Percentiles rank a stretch among this genome's conserved stretches.
These are phyloP conservation scores for Rhincodon typus DNA, from an alignment of 2,797 vertebrate species.

Conservation along the genomic window DNA sequence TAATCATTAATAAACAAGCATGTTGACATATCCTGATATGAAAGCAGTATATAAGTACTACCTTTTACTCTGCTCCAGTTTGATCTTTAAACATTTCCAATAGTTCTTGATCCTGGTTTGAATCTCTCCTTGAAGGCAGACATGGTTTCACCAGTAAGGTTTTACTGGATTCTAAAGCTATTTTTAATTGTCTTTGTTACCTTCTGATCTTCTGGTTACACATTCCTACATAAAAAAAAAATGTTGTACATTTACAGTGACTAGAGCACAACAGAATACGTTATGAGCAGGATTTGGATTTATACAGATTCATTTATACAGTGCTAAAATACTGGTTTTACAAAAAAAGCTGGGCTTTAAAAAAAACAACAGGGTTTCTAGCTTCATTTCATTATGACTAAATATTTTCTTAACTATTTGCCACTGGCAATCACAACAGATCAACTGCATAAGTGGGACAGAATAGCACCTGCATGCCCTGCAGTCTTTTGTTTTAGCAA, in stretches of 20 bases:
- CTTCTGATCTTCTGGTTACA: background rate
- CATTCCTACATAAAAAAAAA: background rate
- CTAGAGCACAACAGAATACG: background rate
- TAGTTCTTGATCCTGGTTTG: background rate
- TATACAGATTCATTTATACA: background rate
- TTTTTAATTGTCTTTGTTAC: background rate
- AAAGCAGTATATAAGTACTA: background rate
- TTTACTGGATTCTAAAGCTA: background rate
- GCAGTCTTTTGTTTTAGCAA: constrained; percentile 30
- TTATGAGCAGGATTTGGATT: background rate
- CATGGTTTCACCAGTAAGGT: background rate
- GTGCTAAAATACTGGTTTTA: background rate
- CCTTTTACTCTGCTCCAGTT: background rate
- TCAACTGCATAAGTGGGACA: constrained; percentile 18
- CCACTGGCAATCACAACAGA: constrained; percentile 22
- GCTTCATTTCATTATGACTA: background rate
- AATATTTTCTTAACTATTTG: constrained; percentile 37
- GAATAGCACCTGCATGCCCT: constrained; percentile 34
- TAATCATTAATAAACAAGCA: background rate
- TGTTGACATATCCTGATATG: background rate
- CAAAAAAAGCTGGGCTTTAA: background rate
- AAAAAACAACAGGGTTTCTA: background rate
- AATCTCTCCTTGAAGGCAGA: background rate
- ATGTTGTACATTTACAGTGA: background rate
- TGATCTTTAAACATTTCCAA: background rate